A percentile compares a stretch with the other conserved stretches of the same genome.
These are phyloP conservation scores for Samia ricini DNA, from an alignment of 1,140 invertebrate genomes.

Conservation along the genomic window DNA sequence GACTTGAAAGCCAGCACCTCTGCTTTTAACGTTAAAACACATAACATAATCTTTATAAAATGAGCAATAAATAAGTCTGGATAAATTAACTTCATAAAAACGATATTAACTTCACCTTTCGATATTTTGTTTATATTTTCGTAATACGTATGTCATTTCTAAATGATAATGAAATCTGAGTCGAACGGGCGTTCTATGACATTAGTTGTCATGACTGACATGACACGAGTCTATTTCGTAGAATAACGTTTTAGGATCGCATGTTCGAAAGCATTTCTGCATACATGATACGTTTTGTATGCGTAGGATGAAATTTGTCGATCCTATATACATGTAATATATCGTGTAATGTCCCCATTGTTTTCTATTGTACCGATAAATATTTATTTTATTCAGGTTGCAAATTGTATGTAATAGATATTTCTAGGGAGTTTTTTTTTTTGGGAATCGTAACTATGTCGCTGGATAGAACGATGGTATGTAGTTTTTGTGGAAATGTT, in stretches of 20 bases:
- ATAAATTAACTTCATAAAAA: too few relatives aligned
- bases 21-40: too few relatives aligned
- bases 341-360: conserved; percentile 41
- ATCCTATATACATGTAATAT: conserved; percentile 15
- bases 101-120: too few relatives aligned
- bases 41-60: too few relatives aligned
- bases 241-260: conserved; percentile 36
- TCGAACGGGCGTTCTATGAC: conserved; percentile 22
- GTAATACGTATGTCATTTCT: background rate
- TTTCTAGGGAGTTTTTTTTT: conserved; percentile 13
- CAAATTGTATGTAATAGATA: conserved; percentile 27
- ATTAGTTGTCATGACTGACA: conserved; percentile 22
- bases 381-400: conserved; percentile 30
- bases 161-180: conserved; percentile 15
- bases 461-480: background rate
- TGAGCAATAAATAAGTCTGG: too few relatives aligned
- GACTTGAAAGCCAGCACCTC: too few relatives aligned
- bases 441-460: background rate
- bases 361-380: conserved; percentile 26
- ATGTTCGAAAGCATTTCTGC: conserved; percentile 24
- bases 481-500: background rate
- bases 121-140: too few relatives aligned
- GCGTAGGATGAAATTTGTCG: conserved; percentile 40
- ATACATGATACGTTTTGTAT: conserved; percentile 22
- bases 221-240: conserved; percentile 29